A percentile compares a stretch with the other conserved stretches of the same genome.
Conservation (phyloP, 2,797 vertebrate species). For the Acropternis orthonyx region DNA sequence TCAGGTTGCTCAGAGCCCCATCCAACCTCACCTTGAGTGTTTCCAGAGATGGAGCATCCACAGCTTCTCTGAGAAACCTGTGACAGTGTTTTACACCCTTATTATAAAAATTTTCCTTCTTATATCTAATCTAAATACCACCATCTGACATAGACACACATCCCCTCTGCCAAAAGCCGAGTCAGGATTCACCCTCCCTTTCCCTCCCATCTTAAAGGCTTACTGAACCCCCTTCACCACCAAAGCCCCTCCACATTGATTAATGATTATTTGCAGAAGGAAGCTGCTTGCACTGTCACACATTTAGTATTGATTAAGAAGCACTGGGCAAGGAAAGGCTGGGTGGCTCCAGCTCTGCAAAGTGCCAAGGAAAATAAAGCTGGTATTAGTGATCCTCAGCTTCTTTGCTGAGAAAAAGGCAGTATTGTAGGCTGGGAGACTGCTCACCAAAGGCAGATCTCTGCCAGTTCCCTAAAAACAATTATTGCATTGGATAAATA, state of each 20-base stretch:
- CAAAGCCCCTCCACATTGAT: neutral
- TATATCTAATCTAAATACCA: neutral
- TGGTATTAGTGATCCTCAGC: slow-evolving; percentile 15
- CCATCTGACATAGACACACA: neutral
- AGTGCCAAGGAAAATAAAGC: slow-evolving; percentile 59
- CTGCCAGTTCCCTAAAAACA: slow-evolving; percentile 32
- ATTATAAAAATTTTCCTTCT: neutral
- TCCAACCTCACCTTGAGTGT: neutral
- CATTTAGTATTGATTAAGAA: slow-evolving; percentile 35
- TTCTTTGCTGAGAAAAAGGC: slow-evolving; percentile 35
- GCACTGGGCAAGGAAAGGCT: neutral
- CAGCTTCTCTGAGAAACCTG: neutral
- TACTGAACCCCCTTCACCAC: neutral
- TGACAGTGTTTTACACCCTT: neutral
- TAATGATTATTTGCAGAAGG: slow-evolving; percentile 3
- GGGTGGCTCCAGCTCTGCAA: neutral
- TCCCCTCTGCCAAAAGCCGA: neutral
- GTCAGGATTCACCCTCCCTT: neutral
- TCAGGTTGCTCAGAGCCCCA: neutral
- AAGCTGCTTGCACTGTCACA: slow-evolving; percentile 3
- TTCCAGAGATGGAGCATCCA: neutral
- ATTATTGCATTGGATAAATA: slow-evolving; percentile 14
- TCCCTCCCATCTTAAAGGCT: neutral
- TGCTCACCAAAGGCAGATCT: neutral
- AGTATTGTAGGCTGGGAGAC: neutral